Conservation (phyloP, 2,888 invertebrate genomes). For the Amorpha juglandis region DNA sequence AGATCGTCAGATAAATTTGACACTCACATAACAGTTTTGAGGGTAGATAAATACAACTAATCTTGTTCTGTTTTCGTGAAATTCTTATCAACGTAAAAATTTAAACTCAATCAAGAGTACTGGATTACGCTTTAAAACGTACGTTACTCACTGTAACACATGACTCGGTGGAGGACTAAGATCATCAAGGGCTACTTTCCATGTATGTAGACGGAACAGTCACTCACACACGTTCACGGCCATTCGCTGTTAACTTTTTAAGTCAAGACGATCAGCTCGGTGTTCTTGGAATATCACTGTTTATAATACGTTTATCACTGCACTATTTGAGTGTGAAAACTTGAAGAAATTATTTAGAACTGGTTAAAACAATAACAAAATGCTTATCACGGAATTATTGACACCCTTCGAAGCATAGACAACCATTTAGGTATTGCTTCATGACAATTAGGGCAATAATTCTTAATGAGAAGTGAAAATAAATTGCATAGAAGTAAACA, state of each 20-base stretch:
- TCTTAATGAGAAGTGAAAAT: slow-evolving; percentile 53
- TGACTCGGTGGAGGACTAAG: slow-evolving; percentile 63
- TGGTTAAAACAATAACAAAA: slow-evolving; percentile 33
- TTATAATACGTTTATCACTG: slow-evolving; percentile 28
- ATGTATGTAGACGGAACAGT: slow-evolving; percentile 75
- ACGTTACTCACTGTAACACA: slow-evolving; percentile 66
- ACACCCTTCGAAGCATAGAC: slow-evolving; percentile 59
- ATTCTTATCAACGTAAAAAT: slow-evolving; percentile 66
- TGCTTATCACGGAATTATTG: slow-evolving; percentile 53
- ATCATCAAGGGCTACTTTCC: slow-evolving; percentile 76
- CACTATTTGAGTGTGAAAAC: slow-evolving; percentile 12
- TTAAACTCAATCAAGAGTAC: slow-evolving; percentile 58
- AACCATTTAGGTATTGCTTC: no score
- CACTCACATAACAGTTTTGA: no score
- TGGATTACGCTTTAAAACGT: slow-evolving; percentile 39
- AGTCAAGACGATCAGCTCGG: no score
- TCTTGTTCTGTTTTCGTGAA: no score
- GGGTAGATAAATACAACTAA: no score
- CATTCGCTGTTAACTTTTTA: no score
- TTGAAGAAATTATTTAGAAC: not conserved
- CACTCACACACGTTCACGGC: slow-evolving; percentile 78
- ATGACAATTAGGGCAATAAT: no score
- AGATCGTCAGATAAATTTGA: no score
- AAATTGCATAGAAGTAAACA: slow-evolving; percentile 74
- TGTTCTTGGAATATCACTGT: no score